Conservation (phyloP, 2,113 vertebrate species). For the Lophura nycthemera region DNA sequence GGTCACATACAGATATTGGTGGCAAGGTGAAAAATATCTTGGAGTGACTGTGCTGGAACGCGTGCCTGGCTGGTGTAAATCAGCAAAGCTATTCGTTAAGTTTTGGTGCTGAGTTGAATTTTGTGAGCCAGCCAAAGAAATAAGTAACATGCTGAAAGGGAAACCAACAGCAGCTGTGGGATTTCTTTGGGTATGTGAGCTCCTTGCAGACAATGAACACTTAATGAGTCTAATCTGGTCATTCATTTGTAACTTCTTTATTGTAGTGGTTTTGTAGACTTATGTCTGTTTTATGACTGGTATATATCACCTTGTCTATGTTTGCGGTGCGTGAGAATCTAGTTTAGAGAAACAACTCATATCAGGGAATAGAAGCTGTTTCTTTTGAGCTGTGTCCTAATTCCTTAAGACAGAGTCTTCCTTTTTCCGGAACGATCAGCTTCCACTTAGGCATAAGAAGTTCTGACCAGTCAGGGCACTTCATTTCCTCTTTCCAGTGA, state of each 20-base stretch:
- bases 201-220: rapidly evolving
- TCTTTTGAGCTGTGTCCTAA: background rate
- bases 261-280: background rate
- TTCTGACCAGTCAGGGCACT: background rate
- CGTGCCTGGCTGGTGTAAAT: background rate
- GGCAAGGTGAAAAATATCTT: background rate
- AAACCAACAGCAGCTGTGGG: background rate
- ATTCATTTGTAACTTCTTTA: background rate
- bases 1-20: rapidly evolving
- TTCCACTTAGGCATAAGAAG: background rate
- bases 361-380: background rate
- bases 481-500: background rate
- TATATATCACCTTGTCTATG: background rate
- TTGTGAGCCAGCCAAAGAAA: background rate
- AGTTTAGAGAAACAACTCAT: background rate
- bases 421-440: background rate
- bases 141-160: background rate
- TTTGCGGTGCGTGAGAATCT: background rate
- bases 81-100: background rate
- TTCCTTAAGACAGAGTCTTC: background rate
- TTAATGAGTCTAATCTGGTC: rapidly evolving
- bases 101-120: background rate
- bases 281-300: background rate
- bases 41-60: background rate
- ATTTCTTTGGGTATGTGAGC: background rate